Percentiles rank a stretch among this genome's conserved stretches.
Conservation (phyloP, 2,797 vertebrate species). For the Syngnathus acus region DNA sequence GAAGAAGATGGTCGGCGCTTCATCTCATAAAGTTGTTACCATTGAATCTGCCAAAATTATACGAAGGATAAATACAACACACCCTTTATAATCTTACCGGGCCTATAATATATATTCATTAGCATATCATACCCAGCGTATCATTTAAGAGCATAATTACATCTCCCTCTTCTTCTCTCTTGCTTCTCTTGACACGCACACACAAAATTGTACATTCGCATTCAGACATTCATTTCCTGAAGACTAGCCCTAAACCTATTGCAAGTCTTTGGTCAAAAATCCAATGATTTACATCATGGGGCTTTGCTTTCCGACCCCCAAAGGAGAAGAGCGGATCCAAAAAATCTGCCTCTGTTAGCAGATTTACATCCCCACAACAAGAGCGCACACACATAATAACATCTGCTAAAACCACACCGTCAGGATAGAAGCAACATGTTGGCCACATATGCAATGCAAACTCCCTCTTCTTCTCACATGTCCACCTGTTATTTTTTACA, state of each 20-base stretch:
- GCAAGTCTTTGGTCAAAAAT: not conserved
- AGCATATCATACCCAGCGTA: no score
- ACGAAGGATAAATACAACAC: no score
- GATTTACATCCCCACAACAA: constrained; percentile 4
- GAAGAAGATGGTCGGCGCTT: no score
- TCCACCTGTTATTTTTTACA: not conserved
- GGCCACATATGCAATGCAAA: constrained; percentile 6
- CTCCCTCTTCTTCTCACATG: not conserved
- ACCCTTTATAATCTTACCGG: no score
- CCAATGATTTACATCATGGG: not conserved
- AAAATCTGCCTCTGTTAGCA: not conserved
- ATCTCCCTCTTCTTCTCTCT: not conserved
- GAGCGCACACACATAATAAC: constrained; percentile 6
- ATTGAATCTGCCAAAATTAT: no score
- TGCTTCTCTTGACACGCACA: not conserved
- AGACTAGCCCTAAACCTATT: not conserved
- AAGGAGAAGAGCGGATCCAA: not conserved
- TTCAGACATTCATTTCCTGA: not conserved
- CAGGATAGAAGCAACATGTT: constrained; percentile 3
- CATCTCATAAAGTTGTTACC: no score
- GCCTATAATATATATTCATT: no score
- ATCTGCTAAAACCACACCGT: constrained; percentile 6
- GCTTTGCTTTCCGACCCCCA: not conserved
- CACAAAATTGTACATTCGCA: not conserved
- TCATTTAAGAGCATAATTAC: no score